Evolutionary conservation across 2,888 invertebrate genomes (phyloP), one percentile per base, ranked within the genome.

Genomic region (Leptopilina syphax): DNA sequence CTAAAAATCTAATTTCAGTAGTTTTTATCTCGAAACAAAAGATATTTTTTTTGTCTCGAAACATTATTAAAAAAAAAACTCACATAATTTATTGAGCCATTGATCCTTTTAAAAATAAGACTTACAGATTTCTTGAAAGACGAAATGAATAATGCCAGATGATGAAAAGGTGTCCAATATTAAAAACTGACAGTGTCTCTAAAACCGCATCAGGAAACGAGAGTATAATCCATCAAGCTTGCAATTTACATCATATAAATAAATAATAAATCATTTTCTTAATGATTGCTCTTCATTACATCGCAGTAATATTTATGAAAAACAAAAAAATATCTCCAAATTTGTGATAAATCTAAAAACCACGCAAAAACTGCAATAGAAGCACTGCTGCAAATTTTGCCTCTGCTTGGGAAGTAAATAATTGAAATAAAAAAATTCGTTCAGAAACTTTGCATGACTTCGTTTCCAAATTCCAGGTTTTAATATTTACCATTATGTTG

Each of bases 91-190:
- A 54, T 27, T 44, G 18, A 67, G 7, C 9, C 47, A 41, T 41
- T 44, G 41, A 66, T 41, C 66, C 34, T 12, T 24, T 18, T 44
- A 47, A 67, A 34, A 47, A 68, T n/a, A 57, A 73, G 57, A 73
- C n/a, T 73, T 73, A 73, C 73, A 73, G 73, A 73, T 73, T 34
- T 34, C 57, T 57, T n/a, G 34, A 57, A 57, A 57, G 73, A 73
- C 34, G 34, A 57, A 73, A 57, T 54, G 54, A 73, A 54, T 73
- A 18, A 57, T 54, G 73, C 34, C 34, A 73, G 50, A 34, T 54
- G 70, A 50, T 70, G 13, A 70, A 68, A 68, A 68, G 47, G 68
- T 70, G 50, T 54, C 27, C 34, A 54, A 70, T 24, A 10, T 70
- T 60, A 70, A 70, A 73, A 73, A 73, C 9, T 57, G 73, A 57